Percentiles rank a stretch among this genome's conserved stretches.
phyloP scores from a whole-genome alignment of 2,888 invertebrate species.

The Tinea trinotella region DNA sequence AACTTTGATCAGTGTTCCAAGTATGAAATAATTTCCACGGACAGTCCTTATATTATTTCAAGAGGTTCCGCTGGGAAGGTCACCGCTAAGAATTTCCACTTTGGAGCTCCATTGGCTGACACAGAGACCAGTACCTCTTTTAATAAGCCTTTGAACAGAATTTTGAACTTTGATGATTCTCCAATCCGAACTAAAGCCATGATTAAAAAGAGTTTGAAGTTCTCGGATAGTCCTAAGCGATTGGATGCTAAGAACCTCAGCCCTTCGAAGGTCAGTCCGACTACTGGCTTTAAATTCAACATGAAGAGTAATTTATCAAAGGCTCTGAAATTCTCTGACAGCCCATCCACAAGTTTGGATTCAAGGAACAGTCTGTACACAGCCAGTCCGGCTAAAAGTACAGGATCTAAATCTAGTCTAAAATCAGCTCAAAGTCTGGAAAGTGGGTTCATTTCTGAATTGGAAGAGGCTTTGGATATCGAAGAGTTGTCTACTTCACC shows the following conservation, averaged over 20 bases:
- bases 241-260: too few relatives aligned
- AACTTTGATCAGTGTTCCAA: constrained; percentile 59
- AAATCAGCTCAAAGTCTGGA: constrained; percentile 34
- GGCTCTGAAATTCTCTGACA: too few relatives aligned
- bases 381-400: too few relatives aligned
- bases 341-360: too few relatives aligned
- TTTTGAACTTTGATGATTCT: constrained; percentile 58
- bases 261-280: too few relatives aligned
- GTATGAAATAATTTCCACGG: constrained; percentile 65
- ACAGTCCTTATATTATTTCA: constrained; percentile 61
- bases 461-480: constrained; percentile 57
- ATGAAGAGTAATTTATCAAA: too few relatives aligned
- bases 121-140: constrained; percentile 56
- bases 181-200: constrained; percentile 37
- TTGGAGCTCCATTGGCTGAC: constrained; percentile 59
- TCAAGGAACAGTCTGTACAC: too few relatives aligned
- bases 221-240: constrained; percentile 28
- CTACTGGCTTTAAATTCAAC: too few relatives aligned
- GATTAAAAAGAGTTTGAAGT: constrained; percentile 55
- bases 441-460: constrained; percentile 59
- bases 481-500: constrained; percentile 54
- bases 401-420: neutral
- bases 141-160: constrained; percentile 41
- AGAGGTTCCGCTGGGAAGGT: constrained; percentile 48
- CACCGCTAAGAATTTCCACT: constrained; percentile 45